phyloP scores from a whole-genome alignment of 1,140 invertebrate genomes.

The Potamilus streckersoni region DNA sequence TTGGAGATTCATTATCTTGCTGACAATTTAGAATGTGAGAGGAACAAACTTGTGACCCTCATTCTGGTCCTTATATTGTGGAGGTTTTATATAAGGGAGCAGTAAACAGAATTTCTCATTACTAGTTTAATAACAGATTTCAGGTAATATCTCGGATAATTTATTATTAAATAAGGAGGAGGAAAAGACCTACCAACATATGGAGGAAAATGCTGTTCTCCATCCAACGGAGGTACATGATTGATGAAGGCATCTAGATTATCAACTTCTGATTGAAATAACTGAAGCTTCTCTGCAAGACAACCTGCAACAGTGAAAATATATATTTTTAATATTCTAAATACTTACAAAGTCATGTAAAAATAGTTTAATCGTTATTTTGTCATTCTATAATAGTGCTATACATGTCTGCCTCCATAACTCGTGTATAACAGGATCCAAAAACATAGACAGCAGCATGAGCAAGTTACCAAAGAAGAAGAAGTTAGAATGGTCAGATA shows the following conservation, averaged over 20 bases:
- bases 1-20: too few species aligned
- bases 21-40: too few species aligned
- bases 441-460: too few species aligned
- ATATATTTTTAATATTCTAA: neutral
- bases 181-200: conserved; percentile 74
- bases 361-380: neutral
- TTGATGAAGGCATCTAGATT: conserved; percentile 80
- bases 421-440: neutral
- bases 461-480: too few species aligned
- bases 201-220: conserved; percentile 76
- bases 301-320: conserved; percentile 9
- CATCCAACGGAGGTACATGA: conserved; percentile 67
- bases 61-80: too few species aligned
- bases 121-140: too few species aligned
- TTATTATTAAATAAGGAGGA: too few species aligned
- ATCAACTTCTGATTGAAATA: conserved; percentile 26
- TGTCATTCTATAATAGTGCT: neutral
- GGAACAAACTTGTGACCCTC: too few species aligned
- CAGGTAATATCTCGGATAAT: too few species aligned
- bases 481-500: too few species aligned
- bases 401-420: neutral
- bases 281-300: conserved; percentile 14
- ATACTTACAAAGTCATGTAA: conserved; percentile 5
- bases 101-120: too few species aligned
- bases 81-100: too few species aligned